These are phyloP conservation scores for Cricetomys ansorgei DNA, from an alignment of 2,113 vertebrate genomes.

Conservation along the genomic window DNA sequence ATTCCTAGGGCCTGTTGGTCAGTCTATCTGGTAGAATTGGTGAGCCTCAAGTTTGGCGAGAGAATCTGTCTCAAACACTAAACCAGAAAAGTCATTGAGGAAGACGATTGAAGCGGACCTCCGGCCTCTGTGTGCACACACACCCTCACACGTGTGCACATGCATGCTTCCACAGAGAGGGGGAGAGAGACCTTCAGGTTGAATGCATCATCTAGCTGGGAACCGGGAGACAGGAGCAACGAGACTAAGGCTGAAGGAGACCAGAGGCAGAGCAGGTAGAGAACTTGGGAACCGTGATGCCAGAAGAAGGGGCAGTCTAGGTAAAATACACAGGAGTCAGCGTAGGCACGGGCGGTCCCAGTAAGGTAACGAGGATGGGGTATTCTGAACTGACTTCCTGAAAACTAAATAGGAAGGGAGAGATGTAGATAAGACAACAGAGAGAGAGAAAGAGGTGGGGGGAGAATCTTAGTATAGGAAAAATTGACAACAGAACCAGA, in stretches of 20 bases:
- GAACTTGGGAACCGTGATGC: rapidly evolving
- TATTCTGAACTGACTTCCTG: not conserved
- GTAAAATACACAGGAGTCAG: rapidly evolving
- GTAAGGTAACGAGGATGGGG: not conserved
- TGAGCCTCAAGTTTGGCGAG: not conserved
- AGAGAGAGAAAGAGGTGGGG: not conserved
- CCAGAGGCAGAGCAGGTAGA: not conserved
- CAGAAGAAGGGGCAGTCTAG: not conserved
- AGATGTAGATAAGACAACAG: not conserved
- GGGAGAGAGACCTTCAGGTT: not conserved
- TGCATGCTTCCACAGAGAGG: not conserved
- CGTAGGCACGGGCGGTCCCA: too few relatives aligned
- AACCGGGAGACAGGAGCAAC: not conserved
- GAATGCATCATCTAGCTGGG: not conserved
- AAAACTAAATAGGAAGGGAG: not conserved
- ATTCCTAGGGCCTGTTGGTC: not conserved
- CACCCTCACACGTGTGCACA: not conserved
- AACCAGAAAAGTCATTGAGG: too few relatives aligned
- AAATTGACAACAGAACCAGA: not conserved
- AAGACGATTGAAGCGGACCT: not conserved
- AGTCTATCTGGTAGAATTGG: not conserved
- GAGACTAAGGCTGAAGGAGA: not conserved
- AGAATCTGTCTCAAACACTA: not conserved
- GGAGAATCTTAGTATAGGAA: not conserved
- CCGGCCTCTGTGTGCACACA: not conserved